These are phyloP conservation scores for Macaria notata DNA, from an alignment of 2,888 invertebrate species.

Conservation along the genomic window DNA sequence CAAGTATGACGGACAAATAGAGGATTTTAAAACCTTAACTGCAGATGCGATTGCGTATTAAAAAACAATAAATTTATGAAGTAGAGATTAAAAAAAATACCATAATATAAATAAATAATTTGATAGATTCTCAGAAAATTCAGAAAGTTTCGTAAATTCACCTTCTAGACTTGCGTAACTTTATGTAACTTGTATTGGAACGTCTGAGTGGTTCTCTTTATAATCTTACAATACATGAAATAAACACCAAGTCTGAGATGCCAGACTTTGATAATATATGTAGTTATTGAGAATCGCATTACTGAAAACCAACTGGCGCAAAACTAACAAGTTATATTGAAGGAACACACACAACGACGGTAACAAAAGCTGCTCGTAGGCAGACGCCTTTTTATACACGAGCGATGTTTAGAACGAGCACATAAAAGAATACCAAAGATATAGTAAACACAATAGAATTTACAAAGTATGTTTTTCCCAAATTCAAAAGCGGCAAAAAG, in stretches of 20 bases:
- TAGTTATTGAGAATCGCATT: constrained; percentile 5
- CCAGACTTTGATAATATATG: constrained; percentile 1
- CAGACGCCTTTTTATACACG: neutral
- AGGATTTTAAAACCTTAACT: too few relatives aligned
- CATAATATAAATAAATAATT: neutral
- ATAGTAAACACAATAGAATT: constrained; percentile 9
- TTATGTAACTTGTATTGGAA: neutral
- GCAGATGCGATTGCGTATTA: too few relatives aligned
- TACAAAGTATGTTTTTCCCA: constrained; percentile 10
- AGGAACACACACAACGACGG: constrained; percentile 1
- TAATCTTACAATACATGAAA: too few relatives aligned
- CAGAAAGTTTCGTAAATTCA: neutral
- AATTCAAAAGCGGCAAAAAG: constrained; percentile 20
- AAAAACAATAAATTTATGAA: too few relatives aligned
- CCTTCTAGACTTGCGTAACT: neutral
- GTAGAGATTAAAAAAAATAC: too few relatives aligned
- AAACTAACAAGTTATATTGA: constrained; percentile 2
- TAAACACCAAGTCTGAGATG: neutral
- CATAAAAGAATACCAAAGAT: neutral
- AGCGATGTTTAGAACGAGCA: too few relatives aligned
- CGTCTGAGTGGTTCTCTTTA: too few relatives aligned
- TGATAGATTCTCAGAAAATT: neutral
- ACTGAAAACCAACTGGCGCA: constrained; percentile 4
- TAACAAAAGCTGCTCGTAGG: constrained; percentile 2
- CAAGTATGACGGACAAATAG: too few relatives aligned